Evolutionary conservation across 2,888 invertebrate species (phyloP).

Genomic region (Troides oblongomaculatus): DNA sequence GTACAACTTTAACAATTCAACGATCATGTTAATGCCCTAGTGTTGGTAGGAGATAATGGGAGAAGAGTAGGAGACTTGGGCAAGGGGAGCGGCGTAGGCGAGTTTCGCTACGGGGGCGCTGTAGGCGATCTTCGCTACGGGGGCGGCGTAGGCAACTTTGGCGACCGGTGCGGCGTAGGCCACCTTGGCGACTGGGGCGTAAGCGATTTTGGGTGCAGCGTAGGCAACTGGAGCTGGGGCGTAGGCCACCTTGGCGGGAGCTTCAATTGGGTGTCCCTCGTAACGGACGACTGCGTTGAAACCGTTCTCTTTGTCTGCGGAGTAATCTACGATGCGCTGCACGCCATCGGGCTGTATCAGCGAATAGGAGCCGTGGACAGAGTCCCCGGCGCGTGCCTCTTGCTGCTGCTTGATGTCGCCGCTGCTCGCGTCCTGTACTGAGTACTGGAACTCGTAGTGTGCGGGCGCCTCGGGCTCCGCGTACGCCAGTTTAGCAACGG

Average conservation of each 20-base stretch:
- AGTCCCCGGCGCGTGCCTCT: constrained; percentile 66
- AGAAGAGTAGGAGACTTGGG: constrained; percentile 60
- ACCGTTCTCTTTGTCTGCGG: constrained; percentile 64
- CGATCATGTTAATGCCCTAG: constrained; percentile 39
- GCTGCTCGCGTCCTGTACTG: constrained; percentile 66
- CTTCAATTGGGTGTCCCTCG: constrained; percentile 57
- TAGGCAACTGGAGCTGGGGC: constrained; percentile 33
- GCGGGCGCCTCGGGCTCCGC: constrained; percentile 62
- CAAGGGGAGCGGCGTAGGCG: constrained; percentile 50
- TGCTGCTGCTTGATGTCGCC: constrained; percentile 74
- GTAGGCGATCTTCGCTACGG: constrained; percentile 33
- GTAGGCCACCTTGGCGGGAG: constrained; percentile 39
- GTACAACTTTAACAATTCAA: constrained; percentile 30
- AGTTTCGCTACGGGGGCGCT: constrained; percentile 18
- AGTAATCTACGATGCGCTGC: constrained; percentile 70
- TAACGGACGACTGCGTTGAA: constrained; percentile 72
- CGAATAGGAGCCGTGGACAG: constrained; percentile 71
- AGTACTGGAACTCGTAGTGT: constrained; percentile 69
- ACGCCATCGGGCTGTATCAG: constrained; percentile 72
- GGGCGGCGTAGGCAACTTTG: constrained; percentile 44
- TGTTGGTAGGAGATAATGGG: constrained; percentile 67
- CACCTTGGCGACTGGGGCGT: constrained; percentile 43
- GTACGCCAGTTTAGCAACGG: constrained; percentile 55
- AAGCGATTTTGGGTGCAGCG: constrained; percentile 42
- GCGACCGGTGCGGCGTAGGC: constrained; percentile 45